Percentiles rank a stretch among this genome's conserved stretches.
phyloP scores from a whole-genome alignment of 2,113 vertebrate genomes.

The Regulus satrapa region DNA sequence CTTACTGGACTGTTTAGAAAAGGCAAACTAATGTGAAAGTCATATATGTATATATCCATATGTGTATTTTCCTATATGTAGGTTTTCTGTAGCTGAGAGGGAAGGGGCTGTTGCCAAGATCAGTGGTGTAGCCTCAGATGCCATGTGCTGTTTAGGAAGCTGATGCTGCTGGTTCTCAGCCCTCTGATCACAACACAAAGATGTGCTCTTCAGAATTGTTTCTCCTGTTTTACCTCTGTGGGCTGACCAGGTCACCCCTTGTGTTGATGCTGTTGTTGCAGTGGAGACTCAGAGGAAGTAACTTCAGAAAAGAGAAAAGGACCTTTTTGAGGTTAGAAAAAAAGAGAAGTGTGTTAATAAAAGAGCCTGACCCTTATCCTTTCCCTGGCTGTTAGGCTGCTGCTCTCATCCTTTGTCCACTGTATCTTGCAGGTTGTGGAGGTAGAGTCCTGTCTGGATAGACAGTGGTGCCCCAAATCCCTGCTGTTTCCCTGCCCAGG shows the following conservation, averaged over 20 bases:
- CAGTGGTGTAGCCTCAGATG: neutral
- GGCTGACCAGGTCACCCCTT: neutral
- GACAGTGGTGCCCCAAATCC: neutral
- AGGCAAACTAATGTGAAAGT: neutral
- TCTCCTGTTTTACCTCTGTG: neutral
- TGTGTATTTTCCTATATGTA: neutral
- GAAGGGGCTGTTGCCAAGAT: neutral
- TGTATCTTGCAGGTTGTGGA: neutral
- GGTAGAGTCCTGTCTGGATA: rapidly evolving
- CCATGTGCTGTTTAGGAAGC: neutral
- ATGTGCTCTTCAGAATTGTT: neutral
- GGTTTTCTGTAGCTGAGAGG: neutral
- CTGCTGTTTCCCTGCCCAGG: rapidly evolving
- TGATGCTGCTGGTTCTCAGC: neutral
- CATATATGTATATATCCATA: neutral
- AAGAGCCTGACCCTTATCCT: neutral
- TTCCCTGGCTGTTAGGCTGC: neutral
- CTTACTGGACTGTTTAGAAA: neutral
- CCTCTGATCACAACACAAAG: neutral
- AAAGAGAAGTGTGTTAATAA: neutral
- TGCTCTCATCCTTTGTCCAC: neutral
- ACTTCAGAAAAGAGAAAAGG: neutral
- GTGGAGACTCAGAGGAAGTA: neutral
- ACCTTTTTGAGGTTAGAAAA: neutral
- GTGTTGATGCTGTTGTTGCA: rapidly evolving